Conservation (phyloP, 1,140 invertebrate genomes). For the Sinella curviseta region DNA sequence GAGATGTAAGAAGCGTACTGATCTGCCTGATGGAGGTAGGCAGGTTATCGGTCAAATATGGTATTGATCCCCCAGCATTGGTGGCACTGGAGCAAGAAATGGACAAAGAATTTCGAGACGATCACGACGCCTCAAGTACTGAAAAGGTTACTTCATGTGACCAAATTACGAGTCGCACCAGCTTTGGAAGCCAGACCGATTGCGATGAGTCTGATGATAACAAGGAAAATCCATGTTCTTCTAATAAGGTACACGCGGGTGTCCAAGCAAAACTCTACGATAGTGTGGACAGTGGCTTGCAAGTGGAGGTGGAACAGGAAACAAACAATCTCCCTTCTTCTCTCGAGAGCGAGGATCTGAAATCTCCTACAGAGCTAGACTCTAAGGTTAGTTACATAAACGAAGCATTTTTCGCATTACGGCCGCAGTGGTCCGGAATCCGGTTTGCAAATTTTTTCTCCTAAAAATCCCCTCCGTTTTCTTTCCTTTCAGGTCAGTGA, state of each 20-base stretch:
- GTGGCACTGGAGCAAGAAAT: slow-evolving; percentile 89
- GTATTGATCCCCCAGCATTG: slow-evolving; percentile 81
- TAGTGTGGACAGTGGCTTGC: slow-evolving; percentile 44
- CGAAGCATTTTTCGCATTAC: background rate
- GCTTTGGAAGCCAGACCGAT: slow-evolving; percentile 25
- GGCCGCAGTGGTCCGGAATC: background rate
- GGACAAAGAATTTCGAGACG: slow-evolving; percentile 67
- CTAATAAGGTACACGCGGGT: background rate
- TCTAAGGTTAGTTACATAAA: slow-evolving; percentile 56
- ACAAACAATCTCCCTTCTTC: background rate
- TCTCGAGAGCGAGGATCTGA: background rate
- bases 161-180: slow-evolving; percentile 5
- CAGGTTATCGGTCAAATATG: slow-evolving; percentile 70
- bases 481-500: slow-evolving; percentile 52
- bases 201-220: slow-evolving; percentile 35
- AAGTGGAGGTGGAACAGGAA: slow-evolving; percentile 29
- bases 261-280: slow-evolving; percentile 37
- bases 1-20: slow-evolving; percentile 78
- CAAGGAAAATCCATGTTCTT: slow-evolving; percentile 38
- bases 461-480: background rate
- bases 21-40: slow-evolving; percentile 86
- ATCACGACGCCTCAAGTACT: slow-evolving; percentile 51
- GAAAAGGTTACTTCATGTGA: slow-evolving; percentile 14
- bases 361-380: slow-evolving; percentile 56
- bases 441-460: slow-evolving; percentile 2